A percentile compares a stretch with the other conserved stretches of the same genome.
phyloP scores from a whole-genome alignment of 2,888 invertebrate genomes.

The Euplagia quadripunctaria region DNA sequence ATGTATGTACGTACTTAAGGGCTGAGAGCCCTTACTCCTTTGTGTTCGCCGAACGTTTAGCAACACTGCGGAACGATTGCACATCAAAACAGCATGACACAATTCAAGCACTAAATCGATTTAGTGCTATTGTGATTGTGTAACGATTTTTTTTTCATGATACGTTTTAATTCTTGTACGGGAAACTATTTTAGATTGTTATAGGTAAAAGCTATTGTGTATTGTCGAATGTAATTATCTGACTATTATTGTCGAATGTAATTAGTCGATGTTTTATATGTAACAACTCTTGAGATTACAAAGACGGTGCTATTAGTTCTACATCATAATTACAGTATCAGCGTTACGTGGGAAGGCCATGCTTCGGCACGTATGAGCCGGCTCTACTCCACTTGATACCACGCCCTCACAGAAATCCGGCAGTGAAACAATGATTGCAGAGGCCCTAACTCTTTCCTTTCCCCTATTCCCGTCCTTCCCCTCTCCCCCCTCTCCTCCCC shows the following conservation, averaged over 20 bases:
- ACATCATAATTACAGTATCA: background rate
- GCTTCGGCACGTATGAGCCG: no score
- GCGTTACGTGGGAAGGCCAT: no score
- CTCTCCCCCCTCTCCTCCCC: no score
- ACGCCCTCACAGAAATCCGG: no score
- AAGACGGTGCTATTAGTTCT: background rate
- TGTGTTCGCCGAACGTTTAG: constrained; percentile 68
- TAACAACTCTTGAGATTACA: background rate
- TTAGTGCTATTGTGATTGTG: constrained; percentile 35
- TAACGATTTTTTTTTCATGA: constrained; percentile 31
- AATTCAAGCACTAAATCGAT: constrained; percentile 39
- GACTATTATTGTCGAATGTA: background rate
- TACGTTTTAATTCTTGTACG: constrained; percentile 14
- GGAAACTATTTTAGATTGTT: constrained; percentile 19
- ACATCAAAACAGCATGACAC: constrained; percentile 58
- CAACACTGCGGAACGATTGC: constrained; percentile 72
- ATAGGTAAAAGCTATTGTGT: background rate
- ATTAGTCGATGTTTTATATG: no score
- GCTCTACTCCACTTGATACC: no score
- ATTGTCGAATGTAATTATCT: background rate
- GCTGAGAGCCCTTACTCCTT: constrained; percentile 49
- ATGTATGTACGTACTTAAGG: constrained; percentile 55
- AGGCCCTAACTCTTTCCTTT: no score
- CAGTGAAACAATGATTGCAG: no score
- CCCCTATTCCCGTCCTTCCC: no score